Conservation (phyloP, 1,140 invertebrate species). For the Atta colombica region DNA sequence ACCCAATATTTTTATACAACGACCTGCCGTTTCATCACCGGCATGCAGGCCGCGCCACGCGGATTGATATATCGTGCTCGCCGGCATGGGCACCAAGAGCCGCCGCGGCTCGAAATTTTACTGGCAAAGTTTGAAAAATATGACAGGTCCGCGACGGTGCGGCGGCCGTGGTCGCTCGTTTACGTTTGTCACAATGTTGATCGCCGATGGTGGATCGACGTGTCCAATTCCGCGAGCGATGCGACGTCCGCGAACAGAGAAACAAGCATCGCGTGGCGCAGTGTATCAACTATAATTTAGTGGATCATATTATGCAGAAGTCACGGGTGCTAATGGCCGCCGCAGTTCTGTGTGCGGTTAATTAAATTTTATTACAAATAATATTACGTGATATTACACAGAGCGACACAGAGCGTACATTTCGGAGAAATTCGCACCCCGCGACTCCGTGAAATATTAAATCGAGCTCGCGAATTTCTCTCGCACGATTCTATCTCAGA, state of each 20-base stretch:
- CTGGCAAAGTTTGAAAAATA: constrained; percentile 58
- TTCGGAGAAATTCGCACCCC: constrained; percentile 48
- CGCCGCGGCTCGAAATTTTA: constrained; percentile 42
- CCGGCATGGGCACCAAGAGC: neutral
- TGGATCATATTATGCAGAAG: constrained; percentile 64
- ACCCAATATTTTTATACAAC: constrained; percentile 56
- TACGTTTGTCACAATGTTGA: constrained; percentile 54
- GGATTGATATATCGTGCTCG: constrained; percentile 48
- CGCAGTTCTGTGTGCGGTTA: constrained; percentile 62
- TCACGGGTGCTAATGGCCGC: constrained; percentile 66
- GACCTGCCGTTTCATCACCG: constrained; percentile 47
- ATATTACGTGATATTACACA: constrained; percentile 68
- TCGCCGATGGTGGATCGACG: constrained; percentile 56
- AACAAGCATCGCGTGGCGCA: constrained; percentile 17
- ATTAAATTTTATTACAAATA: constrained; percentile 78
- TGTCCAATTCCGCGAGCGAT: constrained; percentile 51
- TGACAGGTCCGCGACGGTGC: constrained; percentile 29
- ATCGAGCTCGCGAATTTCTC: constrained; percentile 43
- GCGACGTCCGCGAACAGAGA: constrained; percentile 23
- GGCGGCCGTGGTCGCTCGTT: constrained; percentile 28
- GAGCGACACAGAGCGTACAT: constrained; percentile 22
- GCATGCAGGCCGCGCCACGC: constrained; percentile 1
- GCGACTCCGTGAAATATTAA: constrained; percentile 65
- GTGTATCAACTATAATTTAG: constrained; percentile 68
- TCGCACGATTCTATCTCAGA: constrained; percentile 41